Evolutionary conservation across 2,113 vertebrate genomes (phyloP), one percentile per base, ranked within the genome.

Genomic region (Hyla sarda): DNA sequence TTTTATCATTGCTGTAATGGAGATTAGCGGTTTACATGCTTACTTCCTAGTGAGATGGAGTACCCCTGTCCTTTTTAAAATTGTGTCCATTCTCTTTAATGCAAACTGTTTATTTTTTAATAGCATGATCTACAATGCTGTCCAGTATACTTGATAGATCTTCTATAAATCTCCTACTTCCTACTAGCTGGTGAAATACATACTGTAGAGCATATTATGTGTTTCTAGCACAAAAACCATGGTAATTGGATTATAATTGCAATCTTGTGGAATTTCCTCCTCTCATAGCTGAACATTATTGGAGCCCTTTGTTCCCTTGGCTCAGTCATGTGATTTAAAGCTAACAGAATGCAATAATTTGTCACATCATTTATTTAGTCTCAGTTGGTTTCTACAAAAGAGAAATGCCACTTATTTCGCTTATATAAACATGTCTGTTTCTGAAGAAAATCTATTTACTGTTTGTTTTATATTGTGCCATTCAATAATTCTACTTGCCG

Each of bases 381-480:
- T 83, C 67, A 72, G 12, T 17, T 48, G 21, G 45, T 25, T 30
- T 83, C 50, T 52, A 54, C 23, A 54, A 37, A 72, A 72, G 10
- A 30, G 60, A 72, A 72, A 54, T 67, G 32, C 47, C 19, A 37
- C 67, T 72, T 82, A 17, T 82, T 28, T 7, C 3, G 45, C 13
- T 72, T 9, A 72, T 48, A 37, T 25, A 72, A 54, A 54, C 5
- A 83, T 23, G 81, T 30, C 58, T 67, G 28, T 19, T 30, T 23
- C 45, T 71, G 45, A 83, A 67, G 65, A 34, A 37, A 82, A 71
- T 67, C 32, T 48, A 67, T 21, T 45, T 45, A 11, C n/a, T 54
- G 47, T 83, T 72, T 83, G 47, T 72, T 48, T 83, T 17, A 83
- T 72, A 52, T 72, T 72, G 45, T 83, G 65, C 65, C 67, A 83